A percentile compares a stretch with the other conserved stretches of the same genome.
phyloP scores from a whole-genome alignment of 1,140 invertebrate genomes.

The Stenopsyche tienmushanensis region DNA sequence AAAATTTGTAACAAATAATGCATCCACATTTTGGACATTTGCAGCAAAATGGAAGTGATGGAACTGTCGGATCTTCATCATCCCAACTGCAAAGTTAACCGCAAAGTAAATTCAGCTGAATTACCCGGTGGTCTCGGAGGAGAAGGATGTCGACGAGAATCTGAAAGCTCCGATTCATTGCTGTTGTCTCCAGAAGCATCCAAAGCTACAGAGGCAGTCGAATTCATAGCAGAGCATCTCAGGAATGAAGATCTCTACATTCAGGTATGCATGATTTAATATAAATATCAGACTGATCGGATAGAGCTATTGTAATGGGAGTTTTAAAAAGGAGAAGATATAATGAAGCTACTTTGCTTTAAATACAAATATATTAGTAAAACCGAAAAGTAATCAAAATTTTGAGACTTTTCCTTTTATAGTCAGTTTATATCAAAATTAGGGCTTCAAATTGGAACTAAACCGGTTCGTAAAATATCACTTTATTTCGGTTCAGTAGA shows the following conservation, averaged over 20 bases:
- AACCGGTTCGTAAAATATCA: too few species aligned
- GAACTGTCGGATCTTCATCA: slow-evolving; percentile 93
- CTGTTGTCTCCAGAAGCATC: slow-evolving; percentile 88
- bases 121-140: slow-evolving; percentile 56
- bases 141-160: slow-evolving; percentile 73
- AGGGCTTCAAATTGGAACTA: too few species aligned
- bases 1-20: neutral
- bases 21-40: neutral
- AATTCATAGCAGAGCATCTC: slow-evolving; percentile 97
- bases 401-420: slow-evolving; percentile 11
- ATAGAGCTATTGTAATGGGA: neutral
- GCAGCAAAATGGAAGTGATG: slow-evolving; percentile 85
- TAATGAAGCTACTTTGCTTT: too few species aligned
- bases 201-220: slow-evolving; percentile 95
- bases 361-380: too few species aligned
- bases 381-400: too few species aligned
- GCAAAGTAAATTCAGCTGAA: slow-evolving; percentile 73
- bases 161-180: slow-evolving; percentile 87
- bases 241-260: slow-evolving; percentile 96
- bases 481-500: too few species aligned
- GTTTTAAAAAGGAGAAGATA: too few species aligned
- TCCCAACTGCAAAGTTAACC: slow-evolving; percentile 93
- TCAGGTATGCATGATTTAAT: slow-evolving; percentile 65
- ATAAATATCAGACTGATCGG: neutral
- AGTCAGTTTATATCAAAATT: too few species aligned